Conservation (phyloP, 2,113 vertebrate genomes). For the Scalopus aquaticus region DNA sequence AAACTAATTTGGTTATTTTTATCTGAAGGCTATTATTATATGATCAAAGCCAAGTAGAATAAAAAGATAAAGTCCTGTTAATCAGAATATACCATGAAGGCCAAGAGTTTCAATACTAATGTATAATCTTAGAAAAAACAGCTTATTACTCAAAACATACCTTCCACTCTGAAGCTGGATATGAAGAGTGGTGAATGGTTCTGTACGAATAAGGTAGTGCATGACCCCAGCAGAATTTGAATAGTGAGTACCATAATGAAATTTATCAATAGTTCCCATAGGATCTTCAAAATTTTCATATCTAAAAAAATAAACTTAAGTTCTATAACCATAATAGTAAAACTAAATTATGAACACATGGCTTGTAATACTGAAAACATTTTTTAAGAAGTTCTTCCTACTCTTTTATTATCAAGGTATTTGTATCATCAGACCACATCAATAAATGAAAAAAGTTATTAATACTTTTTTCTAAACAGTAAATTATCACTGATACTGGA, state of each 20-base stretch:
- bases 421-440: background rate
- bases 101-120: background rate
- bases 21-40: background rate
- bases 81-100: background rate
- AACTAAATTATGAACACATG: background rate
- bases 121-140: background rate
- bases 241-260: constrained; percentile 98
- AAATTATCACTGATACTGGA: background rate
- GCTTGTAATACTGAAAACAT: background rate
- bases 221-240: constrained; percentile 98
- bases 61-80: constrained; percentile 4
- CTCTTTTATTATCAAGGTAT: background rate
- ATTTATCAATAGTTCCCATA: constrained; percentile 95
- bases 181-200: constrained; percentile 97
- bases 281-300: constrained; percentile 98
- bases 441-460: constrained; percentile 23
- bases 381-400: constrained; percentile 10
- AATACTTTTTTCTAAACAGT: background rate
- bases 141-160: constrained; percentile 81
- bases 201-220: constrained; percentile 96
- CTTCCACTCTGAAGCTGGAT: constrained; percentile 98
- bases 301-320: constrained; percentile 76
- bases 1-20: constrained; percentile 31
- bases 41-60: background rate
- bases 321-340: constrained; percentile 33